A percentile compares a stretch with the other conserved stretches of the same genome.
Conservation (phyloP, 2,888 invertebrate genomes). For the Mamestra brassicae region DNA sequence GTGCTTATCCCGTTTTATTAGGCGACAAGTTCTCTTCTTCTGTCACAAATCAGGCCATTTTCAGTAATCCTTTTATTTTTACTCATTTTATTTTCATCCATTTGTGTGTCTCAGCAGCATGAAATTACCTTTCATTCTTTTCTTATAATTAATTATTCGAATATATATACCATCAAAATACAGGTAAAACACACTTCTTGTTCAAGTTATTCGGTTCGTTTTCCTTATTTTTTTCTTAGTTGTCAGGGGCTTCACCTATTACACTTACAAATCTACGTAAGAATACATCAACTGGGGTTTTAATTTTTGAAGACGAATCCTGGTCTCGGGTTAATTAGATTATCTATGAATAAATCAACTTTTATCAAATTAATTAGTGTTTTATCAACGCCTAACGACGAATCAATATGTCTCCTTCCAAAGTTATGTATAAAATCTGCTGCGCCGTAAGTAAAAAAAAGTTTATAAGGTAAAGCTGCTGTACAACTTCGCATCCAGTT, state of each 20-base stretch:
- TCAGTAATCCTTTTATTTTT: too few relatives aligned
- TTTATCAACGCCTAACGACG: neutral
- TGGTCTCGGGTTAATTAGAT: too few relatives aligned
- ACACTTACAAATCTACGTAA: neutral
- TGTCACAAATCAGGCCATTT: too few relatives aligned
- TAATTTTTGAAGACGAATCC: neutral
- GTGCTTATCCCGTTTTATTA: too few relatives aligned
- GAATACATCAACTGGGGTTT: neutral
- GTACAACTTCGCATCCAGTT: neutral
- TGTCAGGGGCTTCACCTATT: conserved; percentile 37
- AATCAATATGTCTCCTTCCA: neutral
- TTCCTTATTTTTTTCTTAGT: conserved; percentile 34
- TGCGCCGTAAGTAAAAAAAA: neutral
- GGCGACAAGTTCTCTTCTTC: too few relatives aligned
- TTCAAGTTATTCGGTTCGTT: conserved; percentile 15
- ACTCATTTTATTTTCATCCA: too few relatives aligned
- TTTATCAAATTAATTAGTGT: neutral
- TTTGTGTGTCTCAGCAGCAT: too few relatives aligned
- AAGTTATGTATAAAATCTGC: neutral
- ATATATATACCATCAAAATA: neutral
- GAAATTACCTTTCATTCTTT: too few relatives aligned
- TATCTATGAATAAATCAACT: neutral
- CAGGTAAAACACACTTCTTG: neutral
- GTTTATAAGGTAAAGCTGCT: neutral
- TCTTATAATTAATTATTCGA: neutral